Base-by-base conservation (phyloP, 2,113 vertebrate genomes). In the Zosterops pallidus region DNA sequence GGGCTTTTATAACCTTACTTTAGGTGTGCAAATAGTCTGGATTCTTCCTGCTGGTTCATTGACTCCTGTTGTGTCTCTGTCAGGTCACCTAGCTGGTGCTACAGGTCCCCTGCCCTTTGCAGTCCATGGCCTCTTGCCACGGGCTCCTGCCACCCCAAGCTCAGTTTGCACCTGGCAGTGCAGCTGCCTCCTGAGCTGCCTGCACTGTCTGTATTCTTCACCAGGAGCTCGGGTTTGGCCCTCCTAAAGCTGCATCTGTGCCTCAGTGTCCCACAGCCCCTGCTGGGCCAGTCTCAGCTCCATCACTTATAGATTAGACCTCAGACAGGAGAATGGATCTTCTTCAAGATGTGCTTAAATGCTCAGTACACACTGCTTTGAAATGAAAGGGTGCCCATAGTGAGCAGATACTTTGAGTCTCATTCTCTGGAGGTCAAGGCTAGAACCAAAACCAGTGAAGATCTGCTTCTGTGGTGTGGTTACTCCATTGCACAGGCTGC, bases 141-240 rank as follows among this genome's bases (percentile, higher is more conserved):
- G 2, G 29, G 35, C 11, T 55, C 7, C 11, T 46, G n/a, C 12
- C 49, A 21, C 9, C 35, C 25, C 49, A 35, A 49, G n/a, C 57
- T 41, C 21, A 12, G 1, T 28, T 5, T 29, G 50, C 41, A 17
- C 9, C 47, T n/a, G 56, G 23, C 29, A 7, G 28, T 29, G 74
- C 55, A 53, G 64, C 84, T 55, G 65, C 24, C 10, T 24, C 29
- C 49, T 1, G 20, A 56, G 65, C 65, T 71, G 4, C 65, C 65
- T 41, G 35, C 29, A 9, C 7, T 12, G 49, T 3, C 11, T 49
- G 22, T 2, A 0, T 1, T 23, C 76, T 9, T 12, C 21, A 6
- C 0, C 25, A 49, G 65, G 20, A 31, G 44, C 50, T 37, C 12
- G 9, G 25, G 20, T 39, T 7, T 64, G 10, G 17, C 52, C 20